Evolutionary conservation across 2,113 vertebrate species (phyloP).

Genomic region (Microtus ochrogaster): DNA sequence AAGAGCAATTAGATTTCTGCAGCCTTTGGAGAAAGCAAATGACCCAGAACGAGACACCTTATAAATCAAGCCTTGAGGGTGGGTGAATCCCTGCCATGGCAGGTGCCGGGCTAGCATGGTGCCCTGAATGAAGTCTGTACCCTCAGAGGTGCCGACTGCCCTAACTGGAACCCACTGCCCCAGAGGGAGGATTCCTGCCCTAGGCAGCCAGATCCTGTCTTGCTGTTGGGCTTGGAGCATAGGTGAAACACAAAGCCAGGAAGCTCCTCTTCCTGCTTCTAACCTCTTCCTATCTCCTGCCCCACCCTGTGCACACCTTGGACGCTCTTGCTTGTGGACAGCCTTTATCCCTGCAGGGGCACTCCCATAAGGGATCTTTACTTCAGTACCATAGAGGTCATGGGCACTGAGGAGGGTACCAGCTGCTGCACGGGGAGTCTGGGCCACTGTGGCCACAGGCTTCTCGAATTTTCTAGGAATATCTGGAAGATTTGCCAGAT

Average conservation of each 20-base stretch:
- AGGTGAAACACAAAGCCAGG: background rate
- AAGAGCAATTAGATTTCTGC: slow-evolving; percentile 83
- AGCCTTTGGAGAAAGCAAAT: slow-evolving; percentile 80
- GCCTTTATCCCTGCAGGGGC: background rate
- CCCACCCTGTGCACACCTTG: no score
- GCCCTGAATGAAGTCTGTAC: background rate
- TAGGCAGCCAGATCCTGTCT: background rate
- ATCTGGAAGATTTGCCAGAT: fast-evolving
- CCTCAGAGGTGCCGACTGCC: background rate
- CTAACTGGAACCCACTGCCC: background rate
- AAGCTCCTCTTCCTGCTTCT: background rate
- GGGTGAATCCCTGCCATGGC: background rate
- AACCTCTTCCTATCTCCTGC: fast-evolving
- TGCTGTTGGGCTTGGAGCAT: no score
- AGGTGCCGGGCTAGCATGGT: background rate
- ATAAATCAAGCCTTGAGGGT: slow-evolving; percentile 77
- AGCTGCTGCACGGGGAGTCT: background rate
- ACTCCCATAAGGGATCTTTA: fast-evolving
- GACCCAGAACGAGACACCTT: slow-evolving; percentile 78
- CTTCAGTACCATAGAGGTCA: background rate
- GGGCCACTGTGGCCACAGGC: background rate
- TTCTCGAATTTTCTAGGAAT: background rate
- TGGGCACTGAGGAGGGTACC: background rate
- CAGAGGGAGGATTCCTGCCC: background rate
- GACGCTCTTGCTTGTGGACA: no score